phyloP scores from a whole-genome alignment of 2,113 vertebrate species.

The Nycticebus coucang region DNA sequence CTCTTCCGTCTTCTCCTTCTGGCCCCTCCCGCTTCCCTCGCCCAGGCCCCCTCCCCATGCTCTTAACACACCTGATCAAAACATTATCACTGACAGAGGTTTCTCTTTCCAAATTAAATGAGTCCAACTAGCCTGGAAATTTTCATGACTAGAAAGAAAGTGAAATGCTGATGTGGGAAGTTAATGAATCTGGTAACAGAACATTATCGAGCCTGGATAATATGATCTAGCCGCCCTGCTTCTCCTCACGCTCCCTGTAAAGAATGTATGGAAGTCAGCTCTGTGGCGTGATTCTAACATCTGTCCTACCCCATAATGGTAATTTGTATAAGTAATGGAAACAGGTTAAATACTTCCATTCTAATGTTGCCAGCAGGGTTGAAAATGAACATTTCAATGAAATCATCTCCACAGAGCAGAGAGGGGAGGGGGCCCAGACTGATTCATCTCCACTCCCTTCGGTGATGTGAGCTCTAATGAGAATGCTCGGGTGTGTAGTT shows the following conservation, averaged over 20 bases:
- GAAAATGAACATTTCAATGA: slow-evolving; percentile 84
- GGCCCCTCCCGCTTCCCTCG: slow-evolving; percentile 51
- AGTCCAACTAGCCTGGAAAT: slow-evolving; percentile 79
- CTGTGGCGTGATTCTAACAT: slow-evolving; percentile 82
- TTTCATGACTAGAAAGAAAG: slow-evolving; percentile 73
- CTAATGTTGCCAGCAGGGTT: slow-evolving; percentile 84
- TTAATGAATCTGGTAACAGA: slow-evolving; percentile 82
- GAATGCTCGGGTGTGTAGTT: slow-evolving; percentile 77
- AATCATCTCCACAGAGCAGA: slow-evolving; percentile 81
- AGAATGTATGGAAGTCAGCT: slow-evolving; percentile 81
- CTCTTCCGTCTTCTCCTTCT: slow-evolving; percentile 74
- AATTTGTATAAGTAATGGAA: slow-evolving; percentile 87
- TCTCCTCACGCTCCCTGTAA: slow-evolving; percentile 77
- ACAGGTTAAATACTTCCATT: slow-evolving; percentile 87
- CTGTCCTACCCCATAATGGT: slow-evolving; percentile 83
- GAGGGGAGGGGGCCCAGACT: slow-evolving; percentile 78
- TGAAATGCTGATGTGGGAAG: slow-evolving; percentile 75
- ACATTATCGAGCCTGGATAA: slow-evolving; percentile 78
- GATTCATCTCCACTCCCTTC: slow-evolving; percentile 78
- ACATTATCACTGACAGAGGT: slow-evolving; percentile 81
- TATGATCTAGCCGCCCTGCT: slow-evolving; percentile 77
- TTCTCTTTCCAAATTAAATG: slow-evolving; percentile 84
- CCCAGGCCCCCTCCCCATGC: slow-evolving; percentile 62
- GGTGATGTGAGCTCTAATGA: slow-evolving; percentile 80
- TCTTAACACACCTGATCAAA: slow-evolving; percentile 85